A percentile compares a stretch with the other conserved stretches of the same genome.
These are phyloP conservation scores for Tachina fera DNA, from an alignment of 2,888 invertebrate genomes.

Conservation along the genomic window DNA sequence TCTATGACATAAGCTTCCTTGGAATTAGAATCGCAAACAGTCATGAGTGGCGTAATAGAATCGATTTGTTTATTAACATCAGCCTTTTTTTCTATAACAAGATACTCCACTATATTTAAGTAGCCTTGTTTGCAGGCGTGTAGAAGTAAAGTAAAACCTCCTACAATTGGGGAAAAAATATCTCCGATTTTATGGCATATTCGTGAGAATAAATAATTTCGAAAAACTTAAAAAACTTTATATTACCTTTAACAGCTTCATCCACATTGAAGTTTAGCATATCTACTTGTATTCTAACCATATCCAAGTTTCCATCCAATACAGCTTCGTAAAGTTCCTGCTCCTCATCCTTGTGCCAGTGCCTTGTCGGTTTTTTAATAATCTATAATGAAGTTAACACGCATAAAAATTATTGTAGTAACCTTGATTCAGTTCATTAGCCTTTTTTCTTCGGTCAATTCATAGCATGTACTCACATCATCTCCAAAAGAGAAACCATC, in stretches of 20 bases:
- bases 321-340: slow-evolving; percentile 75
- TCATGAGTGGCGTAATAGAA: slow-evolving; percentile 79
- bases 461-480: slow-evolving; percentile 73
- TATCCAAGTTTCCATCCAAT: slow-evolving; percentile 74
- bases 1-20: slow-evolving; percentile 73
- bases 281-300: slow-evolving; percentile 74
- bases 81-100: slow-evolving; percentile 76
- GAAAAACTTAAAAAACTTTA: neutral
- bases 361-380: slow-evolving; percentile 40
- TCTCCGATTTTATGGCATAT: neutral
- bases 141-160: slow-evolving; percentile 76
- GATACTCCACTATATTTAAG: slow-evolving; percentile 77
- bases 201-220: neutral
- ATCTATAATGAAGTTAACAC: slow-evolving; percentile 12
- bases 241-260: slow-evolving; percentile 70
- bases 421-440: slow-evolving; percentile 48
- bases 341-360: slow-evolving; percentile 66
- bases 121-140: slow-evolving; percentile 77
- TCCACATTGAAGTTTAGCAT: slow-evolving; percentile 73
- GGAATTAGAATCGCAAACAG: slow-evolving; percentile 76
- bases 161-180: slow-evolving; percentile 32
- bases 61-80: slow-evolving; percentile 78
- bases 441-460: slow-evolving; percentile 3
- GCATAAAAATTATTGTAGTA: slow-evolving; percentile 17
- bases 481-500: slow-evolving; percentile 81